Conservation (phyloP, 2,797 vertebrate species). For the Tarsius wallacei region DNA sequence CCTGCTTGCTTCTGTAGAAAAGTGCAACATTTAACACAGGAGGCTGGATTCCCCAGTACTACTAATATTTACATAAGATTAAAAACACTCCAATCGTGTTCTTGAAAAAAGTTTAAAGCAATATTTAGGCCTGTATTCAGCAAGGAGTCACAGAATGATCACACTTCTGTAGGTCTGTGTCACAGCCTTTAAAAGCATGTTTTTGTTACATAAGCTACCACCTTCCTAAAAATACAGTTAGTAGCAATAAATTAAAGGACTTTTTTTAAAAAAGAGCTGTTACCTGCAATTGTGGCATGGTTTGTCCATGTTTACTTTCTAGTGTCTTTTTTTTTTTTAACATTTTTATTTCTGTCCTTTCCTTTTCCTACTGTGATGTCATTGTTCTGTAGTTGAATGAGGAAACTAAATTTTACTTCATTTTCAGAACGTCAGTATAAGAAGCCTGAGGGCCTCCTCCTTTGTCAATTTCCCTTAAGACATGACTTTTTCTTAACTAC, state of each 20-base stretch:
- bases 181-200: slow-evolving; percentile 57
- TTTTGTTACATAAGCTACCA: not conserved
- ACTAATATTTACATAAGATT: slow-evolving; percentile 58
- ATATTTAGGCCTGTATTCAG: not conserved
- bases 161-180: slow-evolving; percentile 14
- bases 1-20: not conserved
- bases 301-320: not conserved
- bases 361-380: not conserved
- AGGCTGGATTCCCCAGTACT: not conserved
- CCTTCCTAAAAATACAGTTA: not conserved
- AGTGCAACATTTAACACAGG: not conserved
- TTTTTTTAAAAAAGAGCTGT: not conserved
- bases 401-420: slow-evolving; percentile 19
- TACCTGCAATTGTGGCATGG: not conserved
- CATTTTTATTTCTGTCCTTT: not conserved
- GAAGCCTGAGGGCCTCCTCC: slow-evolving; percentile 34
- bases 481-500: not conserved
- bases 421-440: slow-evolving; percentile 64
- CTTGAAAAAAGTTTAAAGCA: slow-evolving; percentile 61
- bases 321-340: not conserved
- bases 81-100: not conserved
- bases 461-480: slow-evolving; percentile 51
- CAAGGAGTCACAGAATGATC: not conserved
- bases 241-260: not conserved
- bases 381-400: not conserved